A percentile compares a stretch with the other conserved stretches of the same genome.
phyloP scores from a whole-genome alignment of 2,888 invertebrate species.

The Marasmarcha lunaedactyla region DNA sequence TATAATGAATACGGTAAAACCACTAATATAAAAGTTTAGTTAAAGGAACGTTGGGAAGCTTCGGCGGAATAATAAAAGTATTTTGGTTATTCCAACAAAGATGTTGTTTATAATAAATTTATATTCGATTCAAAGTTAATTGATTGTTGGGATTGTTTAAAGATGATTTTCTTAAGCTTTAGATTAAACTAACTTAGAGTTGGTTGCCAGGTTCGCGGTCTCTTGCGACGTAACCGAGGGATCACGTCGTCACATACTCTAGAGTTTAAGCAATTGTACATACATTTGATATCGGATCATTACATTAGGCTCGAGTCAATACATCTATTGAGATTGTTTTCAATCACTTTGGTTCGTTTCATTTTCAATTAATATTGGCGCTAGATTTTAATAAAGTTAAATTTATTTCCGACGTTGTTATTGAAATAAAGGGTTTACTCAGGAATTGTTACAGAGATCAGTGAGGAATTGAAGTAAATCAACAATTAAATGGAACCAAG shows the following conservation, averaged over 20 bases:
- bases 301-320: conserved; percentile 31
- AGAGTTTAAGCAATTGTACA: conserved; percentile 41
- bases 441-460: conserved; percentile 42
- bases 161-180: too few relatives aligned
- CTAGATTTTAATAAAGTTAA: too few relatives aligned
- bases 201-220: too few relatives aligned
- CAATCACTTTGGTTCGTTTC: too few relatives aligned
- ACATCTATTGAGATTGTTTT: neutral
- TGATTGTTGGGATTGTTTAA: too few relatives aligned
- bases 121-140: conserved; percentile 7
- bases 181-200: too few relatives aligned
- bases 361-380: too few relatives aligned
- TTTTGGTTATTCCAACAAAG: neutral
- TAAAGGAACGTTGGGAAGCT: conserved; percentile 10
- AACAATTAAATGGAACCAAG: conserved; percentile 55
- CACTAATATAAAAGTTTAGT: conserved; percentile 21
- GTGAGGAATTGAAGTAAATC: conserved; percentile 53
- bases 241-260: conserved; percentile 43
- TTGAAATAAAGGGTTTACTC: conserved; percentile 17
- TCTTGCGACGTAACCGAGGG: conserved; percentile 54
- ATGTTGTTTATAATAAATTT: neutral
- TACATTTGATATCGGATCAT: conserved; percentile 32
- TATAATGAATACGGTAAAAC: conserved; percentile 32
- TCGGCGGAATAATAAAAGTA: neutral
- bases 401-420: too few relatives aligned